Evolutionary conservation across 1,140 invertebrate genomes (phyloP), one percentile per base, ranked within the genome.

Genomic region (Homarus americanus): DNA sequence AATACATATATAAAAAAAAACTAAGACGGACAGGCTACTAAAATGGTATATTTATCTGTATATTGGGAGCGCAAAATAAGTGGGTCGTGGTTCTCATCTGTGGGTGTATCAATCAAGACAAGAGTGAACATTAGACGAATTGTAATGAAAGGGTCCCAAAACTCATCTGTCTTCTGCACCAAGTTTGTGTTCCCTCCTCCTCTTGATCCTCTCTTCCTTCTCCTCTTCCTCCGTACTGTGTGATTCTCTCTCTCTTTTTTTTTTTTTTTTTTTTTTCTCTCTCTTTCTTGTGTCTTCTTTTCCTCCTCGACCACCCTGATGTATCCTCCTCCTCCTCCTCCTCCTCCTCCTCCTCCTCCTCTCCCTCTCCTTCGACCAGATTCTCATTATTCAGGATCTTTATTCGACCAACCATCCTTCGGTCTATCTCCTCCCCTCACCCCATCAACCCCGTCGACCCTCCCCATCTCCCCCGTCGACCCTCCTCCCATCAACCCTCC

Each of bases 51-150:
- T 38, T 36, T 75, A 75, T 32, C 28, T 32, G 32, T 82, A 28
- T 32, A 3, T 17, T 58, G 0, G 79, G 34, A 63, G 0, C 40
- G 24, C 80, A 83, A 58, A 63, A 69, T 66, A 38, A 63, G 63
- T 24, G 20, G 53, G 32, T 38, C 20, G 53, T 66, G 32, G 12
- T 20, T 4, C 32, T 1, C 41, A 53, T 76, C 41, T 58, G 1
- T 2, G n/a, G 28, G 72, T 76, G 36, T 86, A 76, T 86, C 73
- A 86, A 78, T 86, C 84, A 86, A 78, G 49, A 78, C 41, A n/a
- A 76, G 69, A 78, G 84, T 86, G 84, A 76, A 34, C 73, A 86
- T 86, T 86, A 86, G 69, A 86, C 84, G 84, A 86, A 86, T 86
- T 73, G 72, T 86, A 76, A 85, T 85, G 83, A 78, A 78, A 76